Base-by-base conservation (phyloP, 2,888 invertebrate genomes). In the Flexamia atlantica region DNA sequence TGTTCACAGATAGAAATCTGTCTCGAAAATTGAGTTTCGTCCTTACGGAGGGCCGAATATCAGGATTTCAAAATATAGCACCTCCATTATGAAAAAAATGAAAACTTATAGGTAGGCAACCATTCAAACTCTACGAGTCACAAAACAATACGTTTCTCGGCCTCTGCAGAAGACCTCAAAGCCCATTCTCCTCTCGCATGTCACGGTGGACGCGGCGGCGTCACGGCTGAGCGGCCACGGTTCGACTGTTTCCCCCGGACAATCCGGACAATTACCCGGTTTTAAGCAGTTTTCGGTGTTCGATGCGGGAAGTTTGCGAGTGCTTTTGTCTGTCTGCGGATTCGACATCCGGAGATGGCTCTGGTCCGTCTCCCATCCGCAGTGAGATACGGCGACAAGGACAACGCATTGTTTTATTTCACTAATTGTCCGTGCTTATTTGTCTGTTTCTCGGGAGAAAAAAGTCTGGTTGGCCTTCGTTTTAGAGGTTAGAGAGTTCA, bases 221-320 rank as follows among this genome's bases (percentile, higher is more conserved):
- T 25, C 76, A 76, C 76, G 76, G 12, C 12, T 14, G 46, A 46
- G 10, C n/a, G 76, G 25, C 30, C 76, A 14, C 76, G 17, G 76
- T 76, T 46, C 50, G 72, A 28, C 76, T 14, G 42, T 42, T n/a
- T 30, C 76, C 12, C 1, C 36, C 76, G 72, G 17, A 25, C 50
- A 50, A 76, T 76, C 36, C 76, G 72, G 17, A 25, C 50, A 50
- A 76, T 76, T 76, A 50, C 25, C 36, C 76, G 25, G 76, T 40
- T 50, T 70, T 40, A 76, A 76, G 42, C 76, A 46, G 76, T 76
- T 76, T 76, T 76, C 50, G 76, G 76, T 76, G 76, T 76, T 14
- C n/a, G n/a, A 12, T 4, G 76, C 46, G 76, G 76, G 76, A 76
- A 76, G 50, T 40, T 23, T 1, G 23, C 28, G n/a, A 76, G 76